Evolutionary conservation across 2,113 vertebrate species (phyloP), one percentile per base, ranked within the genome.

Genomic region (Nesoenas mayeri): DNA sequence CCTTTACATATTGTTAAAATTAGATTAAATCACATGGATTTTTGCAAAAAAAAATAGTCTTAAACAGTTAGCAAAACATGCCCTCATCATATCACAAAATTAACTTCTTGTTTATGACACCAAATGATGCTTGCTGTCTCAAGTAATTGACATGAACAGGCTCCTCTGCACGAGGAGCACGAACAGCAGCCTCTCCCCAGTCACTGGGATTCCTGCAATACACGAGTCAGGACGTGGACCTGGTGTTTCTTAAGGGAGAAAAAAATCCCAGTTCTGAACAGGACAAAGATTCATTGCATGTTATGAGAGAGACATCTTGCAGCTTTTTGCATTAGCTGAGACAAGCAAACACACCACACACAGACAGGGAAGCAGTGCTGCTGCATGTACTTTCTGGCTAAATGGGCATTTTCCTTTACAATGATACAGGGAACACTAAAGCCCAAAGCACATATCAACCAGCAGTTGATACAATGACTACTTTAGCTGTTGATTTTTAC

Each of bases 291-390:
- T 64, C 73, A 10, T 71, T 86, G n/a, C 0, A 0, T 12, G 11
- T 19, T 42, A 42, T 6, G 6, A 60, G 67, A 73, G 15, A 65
- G n/a, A 71, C 25, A 36, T 15, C 28, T 53, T n/a, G 22, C n/a
- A n/a, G 65, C 13, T 65, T 62, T 71, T 69, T 77, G 38, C 21
- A 36, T 89, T 67, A 79, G 54, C 71, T 14, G 25, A 42, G 78
- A n/a, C 16, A 71, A 87, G 32, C 1, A 15, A 81, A 47, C 56
- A 3, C 1, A 10, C 1, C 1, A 44, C 24, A 8, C 6, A 22
- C 40, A 26, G 53, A n/a, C 61, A 3, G 10, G 1, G 25, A 34
- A 29, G 34, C 18, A 62, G 38, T 22, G 38, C 0, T 67, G 44
- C 62, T 53, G 36, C 64, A 0, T 5, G 25, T 3, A 1, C 18